A percentile compares a stretch with the other conserved stretches of the same genome.
Conservation (phyloP, 2,888 invertebrate species). For the Eupelmus urozonus region DNA sequence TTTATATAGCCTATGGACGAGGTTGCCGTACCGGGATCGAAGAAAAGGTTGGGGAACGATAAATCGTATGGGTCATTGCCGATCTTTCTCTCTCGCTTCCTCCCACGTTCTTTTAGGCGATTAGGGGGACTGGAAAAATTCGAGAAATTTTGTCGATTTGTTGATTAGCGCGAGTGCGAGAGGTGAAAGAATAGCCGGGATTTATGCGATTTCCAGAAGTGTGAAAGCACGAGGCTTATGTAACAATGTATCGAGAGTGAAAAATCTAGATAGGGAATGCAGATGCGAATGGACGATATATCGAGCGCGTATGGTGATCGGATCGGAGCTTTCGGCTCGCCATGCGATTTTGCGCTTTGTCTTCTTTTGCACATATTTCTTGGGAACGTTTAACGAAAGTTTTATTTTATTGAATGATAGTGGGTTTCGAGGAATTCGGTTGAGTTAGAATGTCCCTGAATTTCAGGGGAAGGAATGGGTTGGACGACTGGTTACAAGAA, state of each 20-base stretch:
- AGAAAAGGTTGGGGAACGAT: background rate
- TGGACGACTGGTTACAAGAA: too few species aligned
- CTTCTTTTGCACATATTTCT: too few species aligned
- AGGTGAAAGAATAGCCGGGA: background rate
- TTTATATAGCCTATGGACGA: constrained; percentile 8
- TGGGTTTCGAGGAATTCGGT: too few species aligned
- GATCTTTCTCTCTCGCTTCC: background rate
- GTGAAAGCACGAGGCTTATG: background rate
- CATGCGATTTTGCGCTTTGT: too few species aligned
- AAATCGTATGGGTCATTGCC: constrained; percentile 14
- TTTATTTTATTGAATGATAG: too few species aligned
- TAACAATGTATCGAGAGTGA: background rate
- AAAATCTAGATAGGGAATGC: too few species aligned
- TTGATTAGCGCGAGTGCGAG: background rate
- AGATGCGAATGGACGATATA: too few species aligned
- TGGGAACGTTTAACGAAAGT: too few species aligned
- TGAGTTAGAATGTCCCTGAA: too few species aligned
- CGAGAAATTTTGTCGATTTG: background rate
- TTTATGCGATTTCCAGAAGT: background rate
- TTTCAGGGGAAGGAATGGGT: too few species aligned
- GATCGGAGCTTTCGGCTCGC: too few species aligned
- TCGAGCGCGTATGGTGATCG: too few species aligned
- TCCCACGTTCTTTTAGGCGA: background rate
- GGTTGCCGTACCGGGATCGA: constrained; percentile 20
- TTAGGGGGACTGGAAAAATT: background rate